Evolutionary conservation across 1,140 invertebrate genomes (phyloP).

Genomic region (Tribolium madens): DNA sequence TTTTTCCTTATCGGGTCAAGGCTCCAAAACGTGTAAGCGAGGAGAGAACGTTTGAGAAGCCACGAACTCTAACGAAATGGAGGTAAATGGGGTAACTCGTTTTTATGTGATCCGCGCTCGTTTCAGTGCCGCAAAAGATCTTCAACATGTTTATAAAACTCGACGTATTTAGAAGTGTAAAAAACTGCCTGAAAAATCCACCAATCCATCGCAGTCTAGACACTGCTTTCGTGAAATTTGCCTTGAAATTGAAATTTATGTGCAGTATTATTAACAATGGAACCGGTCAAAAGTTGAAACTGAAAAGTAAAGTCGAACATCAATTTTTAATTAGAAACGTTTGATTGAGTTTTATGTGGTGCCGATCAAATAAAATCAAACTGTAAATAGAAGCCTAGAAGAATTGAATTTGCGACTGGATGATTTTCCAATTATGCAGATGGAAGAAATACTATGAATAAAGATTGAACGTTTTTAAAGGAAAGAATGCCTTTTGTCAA

Average conservation of each 20-base stretch:
- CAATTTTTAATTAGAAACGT: conserved; percentile 29
- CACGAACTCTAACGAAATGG: conserved; percentile 23
- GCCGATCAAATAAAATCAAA: conserved; percentile 12
- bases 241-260: not conserved
- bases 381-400: conserved; percentile 6
- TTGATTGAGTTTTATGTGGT: conserved; percentile 12
- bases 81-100: conserved; percentile 23
- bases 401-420: not conserved
- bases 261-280: not conserved
- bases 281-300: not conserved
- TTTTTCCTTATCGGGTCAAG: not conserved
- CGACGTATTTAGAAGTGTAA: not conserved
- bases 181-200: not conserved
- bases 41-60: not conserved
- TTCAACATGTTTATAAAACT: conserved; percentile 15
- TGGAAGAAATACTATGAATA: not conserved
- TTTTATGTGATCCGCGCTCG: conserved; percentile 25
- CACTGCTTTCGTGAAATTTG: not conserved
- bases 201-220: not conserved
- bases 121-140: conserved; percentile 11
- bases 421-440: not conserved
- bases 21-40: not conserved
- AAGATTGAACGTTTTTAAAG: not conserved
- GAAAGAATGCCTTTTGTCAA: not conserved
- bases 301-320: not conserved